phyloP scores from a whole-genome alignment of 2,888 invertebrate genomes.

The Iphiclides podalirius region DNA sequence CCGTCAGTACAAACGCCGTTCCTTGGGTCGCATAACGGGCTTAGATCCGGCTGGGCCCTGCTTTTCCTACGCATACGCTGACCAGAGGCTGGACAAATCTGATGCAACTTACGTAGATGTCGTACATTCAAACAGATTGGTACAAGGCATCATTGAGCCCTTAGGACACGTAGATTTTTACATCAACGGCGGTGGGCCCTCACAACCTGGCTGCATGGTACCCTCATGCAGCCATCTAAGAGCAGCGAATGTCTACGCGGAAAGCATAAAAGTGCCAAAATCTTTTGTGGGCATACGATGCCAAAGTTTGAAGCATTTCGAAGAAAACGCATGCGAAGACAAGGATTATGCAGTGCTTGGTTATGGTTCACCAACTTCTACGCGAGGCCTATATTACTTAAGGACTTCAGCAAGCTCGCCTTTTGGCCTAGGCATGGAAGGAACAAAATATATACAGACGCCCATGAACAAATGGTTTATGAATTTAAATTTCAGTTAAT shows the following conservation, averaged over 20 bases:
- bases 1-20: slow-evolving; percentile 55
- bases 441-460: slow-evolving; percentile 44
- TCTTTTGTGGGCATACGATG: slow-evolving; percentile 62
- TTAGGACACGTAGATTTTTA: slow-evolving; percentile 88
- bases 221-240: slow-evolving; percentile 72
- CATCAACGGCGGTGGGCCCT: slow-evolving; percentile 85
- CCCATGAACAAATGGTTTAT: slow-evolving; percentile 44
- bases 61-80: slow-evolving; percentile 63
- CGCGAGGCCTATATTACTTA: slow-evolving; percentile 68
- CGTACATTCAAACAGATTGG: slow-evolving; percentile 58
- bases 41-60: slow-evolving; percentile 76
- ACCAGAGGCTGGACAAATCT: slow-evolving; percentile 62
- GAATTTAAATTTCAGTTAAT: slow-evolving; percentile 39
- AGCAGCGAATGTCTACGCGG: slow-evolving; percentile 65
- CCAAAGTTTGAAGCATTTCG: slow-evolving; percentile 63
- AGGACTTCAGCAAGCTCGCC: slow-evolving; percentile 58
- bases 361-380: slow-evolving; percentile 63
- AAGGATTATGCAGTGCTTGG: slow-evolving; percentile 60
- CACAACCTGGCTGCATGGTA: slow-evolving; percentile 84
- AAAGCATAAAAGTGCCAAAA: slow-evolving; percentile 63
- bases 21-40: slow-evolving; percentile 68
- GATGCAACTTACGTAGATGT: slow-evolving; percentile 72
- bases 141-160: slow-evolving; percentile 73
- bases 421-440: slow-evolving; percentile 65
- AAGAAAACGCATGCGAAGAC: slow-evolving; percentile 54